These are phyloP conservation scores for Oncorhynchus clarkii DNA, from an alignment of 2,113 vertebrate species.

Conservation along the genomic window DNA sequence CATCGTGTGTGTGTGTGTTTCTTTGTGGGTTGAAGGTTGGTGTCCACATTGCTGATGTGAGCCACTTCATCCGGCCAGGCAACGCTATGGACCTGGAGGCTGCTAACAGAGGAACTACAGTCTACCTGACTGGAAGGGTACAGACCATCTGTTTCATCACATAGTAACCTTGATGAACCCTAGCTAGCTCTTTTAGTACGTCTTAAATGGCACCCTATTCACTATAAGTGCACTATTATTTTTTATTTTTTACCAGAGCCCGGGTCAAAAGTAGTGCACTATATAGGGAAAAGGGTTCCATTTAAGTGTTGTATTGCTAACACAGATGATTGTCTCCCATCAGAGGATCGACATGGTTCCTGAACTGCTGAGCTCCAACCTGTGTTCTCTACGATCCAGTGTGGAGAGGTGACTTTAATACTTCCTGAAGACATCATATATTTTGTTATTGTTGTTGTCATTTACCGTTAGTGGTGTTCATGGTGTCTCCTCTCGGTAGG, in stretches of 20 bases:
- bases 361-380: slow-evolving; percentile 94
- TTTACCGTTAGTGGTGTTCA: neutral
- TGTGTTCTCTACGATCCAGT: slow-evolving; percentile 90
- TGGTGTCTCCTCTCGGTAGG: slow-evolving; percentile 57
- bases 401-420: slow-evolving; percentile 83
- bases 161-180: neutral
- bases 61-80: slow-evolving; percentile 94
- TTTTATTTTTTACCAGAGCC: too few relatives aligned
- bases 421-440: too few relatives aligned
- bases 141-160: neutral
- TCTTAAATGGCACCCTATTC: too few relatives aligned
- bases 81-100: slow-evolving; percentile 94
- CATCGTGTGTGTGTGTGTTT: neutral
- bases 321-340: slow-evolving; percentile 4
- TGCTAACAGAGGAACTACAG: slow-evolving; percentile 91
- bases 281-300: too few relatives aligned
- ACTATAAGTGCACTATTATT: too few relatives aligned
- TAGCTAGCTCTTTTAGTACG: too few relatives aligned
- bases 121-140: slow-evolving; percentile 95
- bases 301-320: too few relatives aligned
- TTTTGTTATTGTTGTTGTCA: too few relatives aligned
- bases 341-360: slow-evolving; percentile 99
- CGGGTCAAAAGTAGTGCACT: too few relatives aligned
- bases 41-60: slow-evolving; percentile 97
- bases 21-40: slow-evolving; percentile 78